Conservation (phyloP, 2,797 vertebrate genomes). For the Hydrocynus forskahlii region DNA sequence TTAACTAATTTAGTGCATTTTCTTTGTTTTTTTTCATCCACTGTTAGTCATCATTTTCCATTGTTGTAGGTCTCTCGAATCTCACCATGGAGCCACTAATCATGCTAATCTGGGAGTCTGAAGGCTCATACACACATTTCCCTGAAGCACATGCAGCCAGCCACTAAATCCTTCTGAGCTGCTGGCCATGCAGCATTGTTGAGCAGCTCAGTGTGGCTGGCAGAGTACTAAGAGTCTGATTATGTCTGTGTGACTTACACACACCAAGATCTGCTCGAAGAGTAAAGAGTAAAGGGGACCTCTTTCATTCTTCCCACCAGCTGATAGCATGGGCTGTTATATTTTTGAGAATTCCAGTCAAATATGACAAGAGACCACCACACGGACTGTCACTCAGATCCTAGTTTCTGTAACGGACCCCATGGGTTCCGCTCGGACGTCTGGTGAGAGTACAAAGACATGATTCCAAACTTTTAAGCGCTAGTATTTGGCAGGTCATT, state of each 20-base stretch:
- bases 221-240: neutral
- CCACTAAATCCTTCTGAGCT: neutral
- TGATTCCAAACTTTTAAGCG: too few species aligned
- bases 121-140: neutral
- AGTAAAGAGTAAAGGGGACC: too few species aligned
- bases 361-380: neutral
- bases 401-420: neutral
- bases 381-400: neutral
- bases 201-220: neutral
- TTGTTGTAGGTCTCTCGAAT: slow-evolving; percentile 1
- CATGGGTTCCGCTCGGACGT: neutral
- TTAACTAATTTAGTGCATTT: neutral
- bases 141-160: neutral
- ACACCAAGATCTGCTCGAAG: neutral
- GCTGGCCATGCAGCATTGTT: neutral
- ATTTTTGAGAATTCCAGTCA: neutral
- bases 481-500: too few species aligned
- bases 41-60: slow-evolving; percentile 3
- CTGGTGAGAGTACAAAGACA: neutral
- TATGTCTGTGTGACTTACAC: neutral
- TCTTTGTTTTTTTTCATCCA: neutral
- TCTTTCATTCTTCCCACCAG: neutral
- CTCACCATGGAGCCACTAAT: slow-evolving; percentile 2
- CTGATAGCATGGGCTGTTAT: neutral
- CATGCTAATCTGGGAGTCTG: neutral